Evolutionary conservation across 2,888 invertebrate genomes (phyloP).

Genomic region (Phyto melanocephala): DNA sequence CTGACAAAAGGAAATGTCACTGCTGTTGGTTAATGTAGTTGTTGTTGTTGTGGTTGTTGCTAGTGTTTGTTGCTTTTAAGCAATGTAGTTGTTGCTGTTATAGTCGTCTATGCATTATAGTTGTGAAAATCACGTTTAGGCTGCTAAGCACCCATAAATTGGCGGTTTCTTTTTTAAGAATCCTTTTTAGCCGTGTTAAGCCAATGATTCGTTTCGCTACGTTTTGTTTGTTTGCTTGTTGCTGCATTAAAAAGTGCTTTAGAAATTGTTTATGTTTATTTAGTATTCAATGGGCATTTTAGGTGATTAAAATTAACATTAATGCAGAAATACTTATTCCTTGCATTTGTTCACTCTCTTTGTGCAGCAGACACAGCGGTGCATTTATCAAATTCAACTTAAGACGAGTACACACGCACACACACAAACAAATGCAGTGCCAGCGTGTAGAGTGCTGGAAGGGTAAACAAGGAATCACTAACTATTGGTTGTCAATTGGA

Average conservation of each 20-base stretch:
- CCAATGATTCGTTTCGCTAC: constrained; percentile 9
- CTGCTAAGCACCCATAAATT: constrained; percentile 63
- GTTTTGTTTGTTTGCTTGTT: not conserved
- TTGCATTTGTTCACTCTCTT: constrained; percentile 15
- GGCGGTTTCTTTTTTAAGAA: constrained; percentile 63
- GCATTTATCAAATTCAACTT: constrained; percentile 58
- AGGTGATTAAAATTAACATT: constrained; percentile 62
- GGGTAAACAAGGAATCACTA: not conserved
- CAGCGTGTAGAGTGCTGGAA: too few species aligned
- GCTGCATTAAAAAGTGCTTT: constrained; percentile 15
- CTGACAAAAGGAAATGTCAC: constrained; percentile 69
- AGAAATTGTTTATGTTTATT: constrained; percentile 52
- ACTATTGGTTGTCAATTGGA: constrained; percentile 43
- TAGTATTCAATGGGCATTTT: constrained; percentile 61
- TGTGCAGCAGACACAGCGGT: constrained; percentile 53
- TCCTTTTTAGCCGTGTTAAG: constrained; percentile 39
- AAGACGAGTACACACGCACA: not conserved
- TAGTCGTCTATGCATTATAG: constrained; percentile 26
- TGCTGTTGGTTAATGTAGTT: constrained; percentile 35
- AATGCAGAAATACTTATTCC: constrained; percentile 50
- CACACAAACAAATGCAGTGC: too few species aligned
- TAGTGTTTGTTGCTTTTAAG: not conserved
- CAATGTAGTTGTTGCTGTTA: not conserved
- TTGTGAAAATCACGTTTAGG: constrained; percentile 59
- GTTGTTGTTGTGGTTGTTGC: not conserved